Evolutionary conservation across 2,888 invertebrate species (phyloP), one percentile per base, ranked within the genome.

Genomic region (Lithophane semibrunnea): DNA sequence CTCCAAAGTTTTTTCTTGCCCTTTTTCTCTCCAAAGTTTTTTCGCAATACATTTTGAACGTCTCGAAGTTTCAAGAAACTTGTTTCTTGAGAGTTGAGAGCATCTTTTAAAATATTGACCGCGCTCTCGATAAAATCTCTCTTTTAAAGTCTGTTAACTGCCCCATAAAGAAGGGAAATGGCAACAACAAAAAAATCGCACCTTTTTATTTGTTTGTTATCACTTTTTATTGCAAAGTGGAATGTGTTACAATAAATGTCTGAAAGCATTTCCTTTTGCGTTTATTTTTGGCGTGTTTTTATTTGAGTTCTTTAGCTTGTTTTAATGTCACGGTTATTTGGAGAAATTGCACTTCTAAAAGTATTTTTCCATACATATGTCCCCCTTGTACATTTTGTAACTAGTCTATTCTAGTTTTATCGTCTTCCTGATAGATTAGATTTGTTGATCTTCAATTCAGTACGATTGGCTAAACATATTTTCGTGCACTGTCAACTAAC

Each of bases 401-500:
- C 63, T 49, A 61, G 66, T 56, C 16, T 18, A 12, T 3, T n/a
- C 49, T 56, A 42, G 56, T 71, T 66, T 3, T 42, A 16, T 56
- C 16, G 12, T 18, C 37, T 47, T 80, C 52, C 54, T 49, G 29
- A n/a, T n/a, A n/a, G n/a, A 18, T 42, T 42, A 79, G 16, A 66
- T 80, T 58, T 56, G 44, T 85, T 70, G 44, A 74, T 69, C 18
- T 80, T 80, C 66, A 56, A 73, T 82, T 85, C 42, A 69, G 44
- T 44, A 68, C 29, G 52, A 63, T 49, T 63, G 12, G 37, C 66
- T 70, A 85, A 82, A 66, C 61, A 81, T 44, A 3, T 74, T 54
- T 52, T 82, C 85, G 82, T 82, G 82, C 65, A 67, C 29, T 69
- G 61, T 73, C 65, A 82, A 82, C 56, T 85, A 70, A 81, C 82